These are phyloP conservation scores for Lasioglossum albipes DNA, from an alignment of 1,140 invertebrate species.

Conservation along the genomic window DNA sequence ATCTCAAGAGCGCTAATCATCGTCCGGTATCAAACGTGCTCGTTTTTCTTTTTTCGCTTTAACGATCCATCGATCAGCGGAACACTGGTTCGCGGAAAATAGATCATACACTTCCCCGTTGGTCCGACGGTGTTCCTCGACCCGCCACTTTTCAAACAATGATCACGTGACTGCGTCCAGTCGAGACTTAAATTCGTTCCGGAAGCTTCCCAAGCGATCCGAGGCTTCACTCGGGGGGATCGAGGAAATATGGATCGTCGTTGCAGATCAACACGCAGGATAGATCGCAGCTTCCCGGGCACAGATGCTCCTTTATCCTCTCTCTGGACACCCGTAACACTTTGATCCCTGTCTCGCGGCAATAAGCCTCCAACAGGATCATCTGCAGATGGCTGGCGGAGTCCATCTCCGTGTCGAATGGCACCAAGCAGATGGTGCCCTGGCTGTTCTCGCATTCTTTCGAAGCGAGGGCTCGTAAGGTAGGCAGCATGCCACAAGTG, in stretches of 20 bases:
- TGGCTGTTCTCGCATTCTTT: conserved; percentile 62
- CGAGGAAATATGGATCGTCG: conserved; percentile 60
- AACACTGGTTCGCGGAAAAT: neutral
- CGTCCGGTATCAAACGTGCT: neutral
- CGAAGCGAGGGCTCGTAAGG: conserved; percentile 68
- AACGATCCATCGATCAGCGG: no score
- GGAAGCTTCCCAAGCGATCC: neutral
- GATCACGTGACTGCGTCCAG: conserved; percentile 13
- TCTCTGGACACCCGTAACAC: conserved; percentile 67
- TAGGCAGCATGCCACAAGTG: conserved; percentile 72
- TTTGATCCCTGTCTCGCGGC: conserved; percentile 71
- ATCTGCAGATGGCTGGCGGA: conserved; percentile 73
- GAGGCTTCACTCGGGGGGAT: conserved; percentile 65
- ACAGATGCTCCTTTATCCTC: conserved; percentile 62
- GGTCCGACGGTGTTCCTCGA: neutral
- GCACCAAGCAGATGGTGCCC: conserved; percentile 69
- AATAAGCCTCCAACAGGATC: conserved; percentile 71
- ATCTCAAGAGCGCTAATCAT: conserved; percentile 13
- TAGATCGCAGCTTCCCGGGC: conserved; percentile 63
- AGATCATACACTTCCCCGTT: neutral
- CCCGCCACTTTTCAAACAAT: neutral
- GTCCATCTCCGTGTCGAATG: conserved; percentile 68
- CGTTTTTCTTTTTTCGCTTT: no score
- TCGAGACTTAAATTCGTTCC: conserved; percentile 15
- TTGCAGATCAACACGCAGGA: conserved; percentile 65